Evolutionary conservation across 1,140 invertebrate species (phyloP), one percentile per base, ranked within the genome.

Genomic region (Lasaia peninsularis): DNA sequence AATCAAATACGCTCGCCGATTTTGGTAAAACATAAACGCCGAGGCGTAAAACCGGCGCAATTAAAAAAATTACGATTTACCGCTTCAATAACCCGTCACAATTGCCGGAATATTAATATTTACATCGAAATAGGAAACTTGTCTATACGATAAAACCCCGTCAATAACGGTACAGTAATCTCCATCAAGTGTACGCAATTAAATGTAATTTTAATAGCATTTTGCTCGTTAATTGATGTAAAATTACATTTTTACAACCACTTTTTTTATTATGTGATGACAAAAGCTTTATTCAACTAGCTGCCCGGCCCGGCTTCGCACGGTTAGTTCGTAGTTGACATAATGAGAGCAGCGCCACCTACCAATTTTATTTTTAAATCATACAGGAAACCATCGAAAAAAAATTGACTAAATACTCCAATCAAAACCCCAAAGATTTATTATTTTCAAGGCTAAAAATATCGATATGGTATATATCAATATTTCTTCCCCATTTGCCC

Each of bases 31-130:
- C 9, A 16, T 40, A 40, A 40, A 40, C 35, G 16, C 35, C 35
- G 35, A 14, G 16, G 35, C 35, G 16, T 40, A 16, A 40, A 12
- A 40, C 24, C 8, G 12, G 16, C 35, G 16, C 14, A 40, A 40
- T 40, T 14, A 40, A 40, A 12, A 8, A 8, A 18, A 35, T 35
- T 35, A 40, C 12, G 16, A 40, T 48, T 48, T 48, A 48, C 40
- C 40, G 18, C 40, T 48, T 48, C 40, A 48, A 48, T 48, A 48
- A 48, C 40, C 10, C 40, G 37, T 20, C 18, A 48, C 40, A 48
- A 48, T 48, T 48, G 20, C 40, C 8, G 9, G 40, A 48, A 48
- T 48, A 48, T 48, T 48, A 48, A 4, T 20, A 48, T 48, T 44
- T 11, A 48, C 40, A 8, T 40, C 37, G 9, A 40, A 48, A 48